Percentiles rank a stretch among this genome's conserved stretches.
These are phyloP conservation scores for Actinia equina DNA, from an alignment of 64 coral and sea anemone genomes.

Conservation along the genomic window DNA sequence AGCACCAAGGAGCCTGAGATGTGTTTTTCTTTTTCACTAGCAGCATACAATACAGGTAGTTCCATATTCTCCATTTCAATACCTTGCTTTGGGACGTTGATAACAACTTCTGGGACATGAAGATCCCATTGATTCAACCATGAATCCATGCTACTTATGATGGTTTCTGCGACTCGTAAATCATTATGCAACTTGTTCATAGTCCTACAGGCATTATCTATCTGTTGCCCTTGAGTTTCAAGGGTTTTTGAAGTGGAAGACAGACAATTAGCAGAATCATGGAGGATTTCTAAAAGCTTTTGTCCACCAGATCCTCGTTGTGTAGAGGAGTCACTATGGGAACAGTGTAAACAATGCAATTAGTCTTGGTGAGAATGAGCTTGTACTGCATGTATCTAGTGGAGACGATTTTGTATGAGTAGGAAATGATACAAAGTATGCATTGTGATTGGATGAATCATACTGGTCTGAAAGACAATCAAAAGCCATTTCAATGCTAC, in stretches of 20 bases:
- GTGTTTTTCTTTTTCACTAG: conserved; percentile 54
- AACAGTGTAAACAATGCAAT: background rate
- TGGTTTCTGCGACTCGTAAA: conserved; percentile 80
- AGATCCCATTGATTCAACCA: conserved; percentile 89
- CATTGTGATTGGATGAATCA: too few relatives aligned
- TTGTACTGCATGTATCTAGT: too few relatives aligned
- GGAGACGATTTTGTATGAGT: too few relatives aligned
- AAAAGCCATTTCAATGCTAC: too few relatives aligned
- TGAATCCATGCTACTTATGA: conserved; percentile 89
- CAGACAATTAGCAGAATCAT: conserved; percentile 76
- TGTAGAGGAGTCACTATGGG: background rate
- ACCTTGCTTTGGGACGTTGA: conserved; percentile 51
- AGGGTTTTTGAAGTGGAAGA: conserved; percentile 55
- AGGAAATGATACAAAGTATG: too few relatives aligned
- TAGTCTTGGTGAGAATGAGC: background rate
- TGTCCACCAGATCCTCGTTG: conserved; percentile 11
- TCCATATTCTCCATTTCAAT: conserved; percentile 63
- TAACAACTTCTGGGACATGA: conserved; percentile 35
- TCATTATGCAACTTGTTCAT: conserved; percentile 97
- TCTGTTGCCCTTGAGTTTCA: conserved; percentile 84
- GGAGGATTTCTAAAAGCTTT: conserved; percentile 51
- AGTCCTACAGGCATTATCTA: conserved; percentile 69
- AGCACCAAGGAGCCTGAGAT: conserved; percentile 60
- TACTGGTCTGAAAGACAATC: too few relatives aligned
- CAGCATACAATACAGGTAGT: conserved; percentile 69